Conservation (phyloP, 2,113 vertebrate species). For the Campylomormyrus tamandua region DNA sequence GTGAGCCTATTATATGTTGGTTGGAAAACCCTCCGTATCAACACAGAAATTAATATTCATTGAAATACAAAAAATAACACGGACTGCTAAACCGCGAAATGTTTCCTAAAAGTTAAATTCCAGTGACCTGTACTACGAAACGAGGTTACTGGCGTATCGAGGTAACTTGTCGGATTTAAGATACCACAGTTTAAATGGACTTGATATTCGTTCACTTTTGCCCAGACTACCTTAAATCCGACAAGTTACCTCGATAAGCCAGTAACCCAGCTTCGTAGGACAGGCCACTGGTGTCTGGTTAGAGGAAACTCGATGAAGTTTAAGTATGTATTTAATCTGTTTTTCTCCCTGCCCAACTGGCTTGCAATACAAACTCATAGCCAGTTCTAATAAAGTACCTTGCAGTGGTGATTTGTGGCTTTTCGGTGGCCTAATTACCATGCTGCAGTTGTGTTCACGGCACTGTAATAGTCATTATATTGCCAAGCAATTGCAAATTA, state of each 20-base stretch:
- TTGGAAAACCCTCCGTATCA: background rate
- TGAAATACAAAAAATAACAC: background rate
- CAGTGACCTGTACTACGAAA: too few relatives aligned
- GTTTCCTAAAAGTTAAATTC: background rate
- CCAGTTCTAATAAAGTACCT: background rate
- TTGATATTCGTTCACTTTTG: too few relatives aligned
- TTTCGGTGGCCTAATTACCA: background rate
- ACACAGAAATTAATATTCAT: background rate
- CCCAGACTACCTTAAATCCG: too few relatives aligned
- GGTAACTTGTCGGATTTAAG: too few relatives aligned
- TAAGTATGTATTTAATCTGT: background rate
- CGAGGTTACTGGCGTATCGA: too few relatives aligned
- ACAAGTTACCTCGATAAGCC: too few relatives aligned
- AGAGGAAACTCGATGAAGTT: background rate
- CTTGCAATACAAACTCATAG: background rate
- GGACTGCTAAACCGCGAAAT: background rate
- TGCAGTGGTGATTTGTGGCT: background rate
- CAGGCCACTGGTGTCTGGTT: background rate
- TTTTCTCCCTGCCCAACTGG: background rate
- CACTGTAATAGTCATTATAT: background rate
- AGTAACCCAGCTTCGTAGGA: too few relatives aligned
- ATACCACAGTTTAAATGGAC: too few relatives aligned
- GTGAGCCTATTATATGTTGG: background rate
- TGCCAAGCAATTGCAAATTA: background rate
- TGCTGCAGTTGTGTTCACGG: background rate